A percentile compares a stretch with the other conserved stretches of the same genome.
Conservation (phyloP, 1,140 invertebrate genomes). For the Oncopodura yosiiana region DNA sequence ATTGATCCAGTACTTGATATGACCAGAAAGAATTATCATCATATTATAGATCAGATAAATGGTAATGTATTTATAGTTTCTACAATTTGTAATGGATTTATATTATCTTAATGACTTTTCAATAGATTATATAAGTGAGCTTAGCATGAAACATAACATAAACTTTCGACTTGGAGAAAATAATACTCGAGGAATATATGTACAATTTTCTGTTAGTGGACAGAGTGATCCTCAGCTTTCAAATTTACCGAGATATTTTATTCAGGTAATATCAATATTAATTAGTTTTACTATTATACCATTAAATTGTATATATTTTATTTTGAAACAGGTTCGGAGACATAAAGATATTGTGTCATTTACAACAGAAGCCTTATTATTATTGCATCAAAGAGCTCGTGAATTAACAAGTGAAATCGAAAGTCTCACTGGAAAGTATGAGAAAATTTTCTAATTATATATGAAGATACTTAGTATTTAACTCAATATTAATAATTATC, state of each 20-base stretch:
- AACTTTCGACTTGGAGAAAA: constrained; percentile 3
- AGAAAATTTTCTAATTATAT: background rate
- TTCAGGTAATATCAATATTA: constrained; percentile 45
- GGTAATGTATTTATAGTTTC: constrained; percentile 41
- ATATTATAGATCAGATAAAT: constrained; percentile 65
- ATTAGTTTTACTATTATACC: background rate
- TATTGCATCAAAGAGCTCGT: constrained; percentile 56
- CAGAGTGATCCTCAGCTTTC: constrained; percentile 49
- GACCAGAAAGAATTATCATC: constrained; percentile 63
- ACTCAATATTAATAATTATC: background rate
- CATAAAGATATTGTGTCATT: constrained; percentile 55
- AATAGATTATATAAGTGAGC: constrained; percentile 37
- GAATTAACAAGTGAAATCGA: constrained; percentile 46
- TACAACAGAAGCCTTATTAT: constrained; percentile 65
- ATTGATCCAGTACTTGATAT: constrained; percentile 66
- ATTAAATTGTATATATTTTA: constrained; percentile 2
- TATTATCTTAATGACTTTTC: constrained; percentile 21
- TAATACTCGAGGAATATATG: constrained; percentile 6
- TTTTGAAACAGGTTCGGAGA: constrained; percentile 50
- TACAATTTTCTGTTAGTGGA: constrained; percentile 37
- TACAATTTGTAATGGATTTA: constrained; percentile 18
- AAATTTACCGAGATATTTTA: constrained; percentile 54
- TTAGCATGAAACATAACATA: constrained; percentile 3
- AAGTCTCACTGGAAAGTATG: constrained; percentile 27
- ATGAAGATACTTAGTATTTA: background rate